Evolutionary conservation across 2,888 invertebrate genomes (phyloP), one percentile per base, ranked within the genome.

Genomic region (Carpatolechia fugitivella): DNA sequence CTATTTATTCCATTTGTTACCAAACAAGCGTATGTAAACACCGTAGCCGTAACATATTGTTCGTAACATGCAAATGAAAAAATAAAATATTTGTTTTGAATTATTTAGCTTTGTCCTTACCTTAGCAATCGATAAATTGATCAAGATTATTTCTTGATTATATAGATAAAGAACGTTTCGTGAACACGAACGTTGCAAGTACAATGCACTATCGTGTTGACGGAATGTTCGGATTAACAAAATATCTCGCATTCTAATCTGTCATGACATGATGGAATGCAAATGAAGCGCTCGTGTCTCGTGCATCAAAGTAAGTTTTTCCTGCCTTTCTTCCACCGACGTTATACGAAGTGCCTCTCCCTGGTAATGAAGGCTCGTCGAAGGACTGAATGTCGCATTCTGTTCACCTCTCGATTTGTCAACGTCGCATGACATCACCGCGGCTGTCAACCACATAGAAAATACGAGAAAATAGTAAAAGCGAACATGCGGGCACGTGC

Each of bases 361-460:
- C 38, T 4, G 31, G 38, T 52, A 65, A 70, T 63, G 64, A 63
- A 69, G 63, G 65, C 59, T 60, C 63, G 65, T 63, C 65, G 70
- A 72, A 72, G 64, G 66, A 68, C 65, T 61, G 62, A 65, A 70
- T 71, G 84, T 83, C 85, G 72, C 67, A 69, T 68, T 70, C 74
- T 66, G 71, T 77, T 75, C 70, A 66, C 60, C 65, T 66, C 71
- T 74, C 83, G 78, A 88, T 88, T 85, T 82, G 78, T 88, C 85
- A 85, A 86, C 73, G 86, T 85, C 85, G 72, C 59, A 63, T 62
- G 66, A 68, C 75, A 79, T 81, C 76, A 70, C 70, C 65, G 70
- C 72, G 73, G 70, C 72, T 49, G 54, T 54, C 52, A 44, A 29
- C 29, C 10, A 7, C 31, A 30, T 35, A 51, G 31, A 36, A 56